Conservation (phyloP, 2,888 invertebrate genomes). For the Agrotis exclamationis region DNA sequence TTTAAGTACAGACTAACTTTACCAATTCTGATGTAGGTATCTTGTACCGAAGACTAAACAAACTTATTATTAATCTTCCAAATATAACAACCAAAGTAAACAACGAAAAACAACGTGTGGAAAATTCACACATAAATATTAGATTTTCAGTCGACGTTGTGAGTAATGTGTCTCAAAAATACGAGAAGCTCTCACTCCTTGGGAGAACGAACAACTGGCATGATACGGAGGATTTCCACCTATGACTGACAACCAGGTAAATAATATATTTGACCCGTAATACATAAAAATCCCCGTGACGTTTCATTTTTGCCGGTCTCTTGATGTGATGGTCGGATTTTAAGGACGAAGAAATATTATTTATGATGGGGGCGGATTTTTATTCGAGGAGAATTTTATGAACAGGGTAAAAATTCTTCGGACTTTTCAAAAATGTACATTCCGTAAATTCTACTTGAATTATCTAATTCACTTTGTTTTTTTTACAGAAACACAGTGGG, state of each 20-base stretch:
- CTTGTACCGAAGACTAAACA: neutral
- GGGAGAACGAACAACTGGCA: conserved; percentile 40
- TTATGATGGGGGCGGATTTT: neutral
- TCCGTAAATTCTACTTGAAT: no score
- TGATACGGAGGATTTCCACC: conserved; percentile 39
- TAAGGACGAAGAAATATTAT: neutral
- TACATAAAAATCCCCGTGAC: conserved; percentile 31
- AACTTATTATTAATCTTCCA: neutral
- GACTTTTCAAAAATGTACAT: no score
- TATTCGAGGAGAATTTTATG: neutral
- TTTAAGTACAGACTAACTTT: no score
- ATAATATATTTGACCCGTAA: conserved; percentile 57
- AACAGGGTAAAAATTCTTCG: neutral
- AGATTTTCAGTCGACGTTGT: conserved; percentile 30
- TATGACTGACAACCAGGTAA: conserved; percentile 43
- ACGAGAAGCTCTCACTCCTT: conserved; percentile 2
- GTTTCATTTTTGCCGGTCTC: conserved; percentile 19
- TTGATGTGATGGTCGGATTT: conserved; percentile 8
- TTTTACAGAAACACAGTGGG: no score
- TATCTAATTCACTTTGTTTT: no score
- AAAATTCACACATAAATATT: conserved; percentile 52
- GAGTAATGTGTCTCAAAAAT: conserved; percentile 46
- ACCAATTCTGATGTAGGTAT: neutral
- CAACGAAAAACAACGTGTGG: conserved; percentile 36
- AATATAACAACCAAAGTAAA: conserved; percentile 1